Percentiles rank a stretch among this genome's conserved stretches.
phyloP scores from a whole-genome alignment of 2,888 invertebrate species.

The Meghimatium bilineatum region DNA sequence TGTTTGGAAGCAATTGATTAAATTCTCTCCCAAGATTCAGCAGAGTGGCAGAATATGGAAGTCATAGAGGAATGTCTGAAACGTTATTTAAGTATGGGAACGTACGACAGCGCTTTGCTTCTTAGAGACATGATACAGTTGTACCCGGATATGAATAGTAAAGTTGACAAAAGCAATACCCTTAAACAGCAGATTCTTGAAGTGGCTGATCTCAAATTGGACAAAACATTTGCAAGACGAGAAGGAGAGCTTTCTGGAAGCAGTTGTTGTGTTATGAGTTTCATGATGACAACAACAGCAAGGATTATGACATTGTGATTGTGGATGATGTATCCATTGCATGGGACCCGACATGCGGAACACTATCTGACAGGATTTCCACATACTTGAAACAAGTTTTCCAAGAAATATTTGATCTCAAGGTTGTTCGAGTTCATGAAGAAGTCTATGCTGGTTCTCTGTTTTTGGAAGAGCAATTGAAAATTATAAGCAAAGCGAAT shows the following conservation, averaged over 20 bases:
- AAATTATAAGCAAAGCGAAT: neutral
- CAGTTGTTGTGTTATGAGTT: neutral
- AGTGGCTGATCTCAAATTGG: neutral
- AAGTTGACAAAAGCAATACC: neutral
- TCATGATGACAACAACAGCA: neutral
- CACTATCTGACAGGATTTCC: neutral
- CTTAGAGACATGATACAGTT: slow-evolving; percentile 1
- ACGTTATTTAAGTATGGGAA: neutral
- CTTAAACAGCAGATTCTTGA: neutral
- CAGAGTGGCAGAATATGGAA: neutral
- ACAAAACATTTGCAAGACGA: neutral
- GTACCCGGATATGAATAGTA: neutral
- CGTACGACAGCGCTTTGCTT: neutral
- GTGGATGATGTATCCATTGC: neutral
- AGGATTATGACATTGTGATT: slow-evolving; percentile 2
- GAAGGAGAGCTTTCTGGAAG: neutral
- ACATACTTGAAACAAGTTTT: neutral
- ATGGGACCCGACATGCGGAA: neutral
- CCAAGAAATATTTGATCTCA: neutral
- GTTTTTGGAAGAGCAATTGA: neutral
- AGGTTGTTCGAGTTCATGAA: neutral
- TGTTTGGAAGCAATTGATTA: neutral
- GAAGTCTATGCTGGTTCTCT: neutral
- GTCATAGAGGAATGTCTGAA: neutral
- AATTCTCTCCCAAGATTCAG: neutral